Conservation (phyloP, 2,888 invertebrate genomes). For the Hyppa rectilinea region DNA sequence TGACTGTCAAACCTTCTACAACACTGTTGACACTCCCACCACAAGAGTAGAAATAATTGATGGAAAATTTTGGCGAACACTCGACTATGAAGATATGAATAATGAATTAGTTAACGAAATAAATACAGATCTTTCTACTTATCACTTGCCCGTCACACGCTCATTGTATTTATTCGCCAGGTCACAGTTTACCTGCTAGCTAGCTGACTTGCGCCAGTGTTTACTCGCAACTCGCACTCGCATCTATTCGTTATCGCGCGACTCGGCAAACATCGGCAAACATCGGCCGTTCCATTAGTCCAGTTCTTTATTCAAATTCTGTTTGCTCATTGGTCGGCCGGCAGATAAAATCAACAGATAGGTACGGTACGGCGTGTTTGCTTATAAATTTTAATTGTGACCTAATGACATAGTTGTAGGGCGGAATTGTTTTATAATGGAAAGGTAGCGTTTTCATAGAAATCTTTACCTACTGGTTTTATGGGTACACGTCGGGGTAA, state of each 20-base stretch:
- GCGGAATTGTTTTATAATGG: constrained; percentile 62
- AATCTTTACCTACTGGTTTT: constrained; percentile 30
- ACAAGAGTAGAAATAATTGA: neutral
- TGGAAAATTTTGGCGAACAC: neutral
- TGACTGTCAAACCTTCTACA: neutral
- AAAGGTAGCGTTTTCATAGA: constrained; percentile 49
- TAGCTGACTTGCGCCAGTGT: constrained; percentile 79
- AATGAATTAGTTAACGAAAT: constrained; percentile 30
- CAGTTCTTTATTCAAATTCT: constrained; percentile 75
- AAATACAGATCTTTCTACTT: constrained; percentile 46
- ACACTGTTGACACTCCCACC: neutral
- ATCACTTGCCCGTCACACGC: constrained; percentile 44
- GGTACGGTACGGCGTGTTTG: constrained; percentile 64
- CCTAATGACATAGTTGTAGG: constrained; percentile 69
- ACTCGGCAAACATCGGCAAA: constrained; percentile 69
- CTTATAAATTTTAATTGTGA: constrained; percentile 71
- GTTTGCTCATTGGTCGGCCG: constrained; percentile 71
- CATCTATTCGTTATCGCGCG: constrained; percentile 69
- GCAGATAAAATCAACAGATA: constrained; percentile 72
- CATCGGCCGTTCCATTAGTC: constrained; percentile 70
- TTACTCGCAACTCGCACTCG: constrained; percentile 75
- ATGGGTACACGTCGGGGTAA: neutral
- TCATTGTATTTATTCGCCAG: constrained; percentile 73
- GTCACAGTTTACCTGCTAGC: constrained; percentile 68
- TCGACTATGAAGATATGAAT: constrained; percentile 20